A percentile compares a stretch with the other conserved stretches of the same genome.
phyloP scores from a whole-genome alignment of 2,797 vertebrate genomes.

The Aphelocoma californica region DNA sequence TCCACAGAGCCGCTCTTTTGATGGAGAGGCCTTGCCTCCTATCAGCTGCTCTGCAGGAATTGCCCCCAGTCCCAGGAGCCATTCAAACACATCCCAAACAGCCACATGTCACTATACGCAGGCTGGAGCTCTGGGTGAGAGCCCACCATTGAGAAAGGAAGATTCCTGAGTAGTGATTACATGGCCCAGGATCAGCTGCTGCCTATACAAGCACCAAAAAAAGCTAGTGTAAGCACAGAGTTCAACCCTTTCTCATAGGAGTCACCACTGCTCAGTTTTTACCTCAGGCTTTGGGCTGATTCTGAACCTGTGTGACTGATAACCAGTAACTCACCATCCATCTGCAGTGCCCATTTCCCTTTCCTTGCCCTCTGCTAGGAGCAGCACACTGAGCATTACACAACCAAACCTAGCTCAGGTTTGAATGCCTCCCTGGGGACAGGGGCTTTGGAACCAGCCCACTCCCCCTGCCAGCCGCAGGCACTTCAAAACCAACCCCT shows the following conservation, averaged over 20 bases:
- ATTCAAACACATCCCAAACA: not conserved
- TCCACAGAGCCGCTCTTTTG: not conserved
- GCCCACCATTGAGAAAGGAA: not conserved
- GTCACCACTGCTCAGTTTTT: rapidly evolving
- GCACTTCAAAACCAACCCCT: not conserved
- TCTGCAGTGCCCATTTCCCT: rapidly evolving
- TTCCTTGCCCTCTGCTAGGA: not conserved
- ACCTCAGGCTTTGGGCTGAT: not conserved
- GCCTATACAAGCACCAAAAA: not conserved
- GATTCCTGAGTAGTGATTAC: not conserved
- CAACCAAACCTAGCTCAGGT: not conserved
- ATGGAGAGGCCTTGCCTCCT: not conserved
- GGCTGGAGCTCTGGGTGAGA: not conserved
- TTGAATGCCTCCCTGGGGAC: not conserved
- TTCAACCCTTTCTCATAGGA: not conserved
- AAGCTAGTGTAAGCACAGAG: not conserved
- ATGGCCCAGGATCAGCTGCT: not conserved
- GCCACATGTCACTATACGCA: rapidly evolving
- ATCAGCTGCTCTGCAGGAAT: not conserved
- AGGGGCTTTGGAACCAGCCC: rapidly evolving
- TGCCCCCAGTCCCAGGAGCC: not conserved
- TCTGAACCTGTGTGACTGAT: not conserved
- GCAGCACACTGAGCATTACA: rapidly evolving
- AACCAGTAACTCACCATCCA: rapidly evolving
- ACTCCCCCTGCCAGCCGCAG: not conserved